These are phyloP conservation scores for Lepilemur ruficaudatus DNA, from an alignment of 2,797 vertebrate genomes.

Conservation along the genomic window DNA sequence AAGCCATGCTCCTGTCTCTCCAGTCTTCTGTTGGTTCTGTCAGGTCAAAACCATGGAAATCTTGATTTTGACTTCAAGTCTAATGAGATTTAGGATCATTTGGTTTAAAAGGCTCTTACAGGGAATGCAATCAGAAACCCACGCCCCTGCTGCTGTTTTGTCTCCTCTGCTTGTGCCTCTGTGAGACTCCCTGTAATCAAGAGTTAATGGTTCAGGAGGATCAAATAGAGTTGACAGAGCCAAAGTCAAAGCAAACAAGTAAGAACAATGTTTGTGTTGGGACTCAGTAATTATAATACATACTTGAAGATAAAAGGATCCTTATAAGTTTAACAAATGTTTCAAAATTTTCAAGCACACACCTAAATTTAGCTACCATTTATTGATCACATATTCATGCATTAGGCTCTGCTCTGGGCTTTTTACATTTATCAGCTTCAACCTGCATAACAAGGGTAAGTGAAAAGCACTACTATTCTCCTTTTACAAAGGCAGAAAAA, in stretches of 20 bases:
- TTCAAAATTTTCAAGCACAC: constrained; percentile 7
- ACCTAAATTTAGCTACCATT: neutral
- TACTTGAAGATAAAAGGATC: constrained; percentile 38
- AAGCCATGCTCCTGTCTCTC: neutral
- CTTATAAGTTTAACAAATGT: neutral
- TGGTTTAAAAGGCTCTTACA: constrained; percentile 44
- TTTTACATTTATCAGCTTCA: neutral
- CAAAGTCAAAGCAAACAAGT: neutral
- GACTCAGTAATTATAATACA: neutral
- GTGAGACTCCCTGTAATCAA: constrained; percentile 53
- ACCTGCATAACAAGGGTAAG: neutral
- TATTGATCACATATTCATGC: neutral
- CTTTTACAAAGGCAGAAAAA: neutral
- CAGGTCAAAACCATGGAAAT: constrained; percentile 17
- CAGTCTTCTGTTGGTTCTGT: neutral
- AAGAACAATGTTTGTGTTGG: neutral
- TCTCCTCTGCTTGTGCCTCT: constrained; percentile 33
- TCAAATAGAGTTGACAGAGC: constrained; percentile 19
- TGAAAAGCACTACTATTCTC: neutral
- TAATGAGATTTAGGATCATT: constrained; percentile 55
- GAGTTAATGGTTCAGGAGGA: constrained; percentile 50
- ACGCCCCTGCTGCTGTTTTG: neutral
- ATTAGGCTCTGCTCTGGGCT: neutral
- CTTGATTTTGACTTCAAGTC: constrained; percentile 56
- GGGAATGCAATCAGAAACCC: constrained; percentile 21